phyloP scores from a whole-genome alignment of 2,113 vertebrate genomes.

The Pelusios castaneus region DNA sequence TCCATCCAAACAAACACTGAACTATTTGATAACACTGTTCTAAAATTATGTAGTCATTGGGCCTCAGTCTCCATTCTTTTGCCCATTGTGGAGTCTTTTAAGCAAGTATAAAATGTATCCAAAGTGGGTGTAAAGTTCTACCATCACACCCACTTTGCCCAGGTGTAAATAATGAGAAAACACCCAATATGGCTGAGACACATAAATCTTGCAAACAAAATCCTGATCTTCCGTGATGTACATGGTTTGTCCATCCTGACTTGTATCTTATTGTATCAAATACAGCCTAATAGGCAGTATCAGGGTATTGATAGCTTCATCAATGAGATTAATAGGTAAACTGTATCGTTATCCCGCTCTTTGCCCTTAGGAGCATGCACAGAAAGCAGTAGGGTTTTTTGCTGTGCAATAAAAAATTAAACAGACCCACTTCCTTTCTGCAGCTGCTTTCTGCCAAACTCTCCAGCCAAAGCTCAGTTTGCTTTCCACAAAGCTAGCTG shows the following conservation, averaged over 20 bases:
- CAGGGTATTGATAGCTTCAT: neutral
- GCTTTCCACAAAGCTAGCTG: neutral
- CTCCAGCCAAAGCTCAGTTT: neutral
- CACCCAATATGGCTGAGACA: neutral
- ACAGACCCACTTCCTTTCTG: neutral
- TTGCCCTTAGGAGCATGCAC: neutral
- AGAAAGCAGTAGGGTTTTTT: fast-evolving
- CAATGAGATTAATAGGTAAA: neutral
- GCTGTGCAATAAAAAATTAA: neutral
- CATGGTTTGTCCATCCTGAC: neutral
- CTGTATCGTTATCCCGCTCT: neutral
- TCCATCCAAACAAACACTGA: constrained; percentile 51
- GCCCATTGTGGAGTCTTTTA: neutral
- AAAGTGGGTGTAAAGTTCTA: neutral
- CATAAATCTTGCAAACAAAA: neutral
- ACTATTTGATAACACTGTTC: neutral
- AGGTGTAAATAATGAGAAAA: neutral
- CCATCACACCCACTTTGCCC: neutral
- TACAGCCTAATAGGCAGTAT: neutral
- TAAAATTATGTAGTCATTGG: neutral
- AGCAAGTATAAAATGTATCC: constrained; percentile 1
- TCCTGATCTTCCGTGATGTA: neutral
- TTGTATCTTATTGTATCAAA: neutral
- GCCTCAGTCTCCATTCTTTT: neutral
- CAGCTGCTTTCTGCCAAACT: neutral